Percentiles rank a stretch among this genome's conserved stretches.
phyloP scores from a whole-genome alignment of 2,113 vertebrate genomes.

The Dasyurus viverrinus region DNA sequence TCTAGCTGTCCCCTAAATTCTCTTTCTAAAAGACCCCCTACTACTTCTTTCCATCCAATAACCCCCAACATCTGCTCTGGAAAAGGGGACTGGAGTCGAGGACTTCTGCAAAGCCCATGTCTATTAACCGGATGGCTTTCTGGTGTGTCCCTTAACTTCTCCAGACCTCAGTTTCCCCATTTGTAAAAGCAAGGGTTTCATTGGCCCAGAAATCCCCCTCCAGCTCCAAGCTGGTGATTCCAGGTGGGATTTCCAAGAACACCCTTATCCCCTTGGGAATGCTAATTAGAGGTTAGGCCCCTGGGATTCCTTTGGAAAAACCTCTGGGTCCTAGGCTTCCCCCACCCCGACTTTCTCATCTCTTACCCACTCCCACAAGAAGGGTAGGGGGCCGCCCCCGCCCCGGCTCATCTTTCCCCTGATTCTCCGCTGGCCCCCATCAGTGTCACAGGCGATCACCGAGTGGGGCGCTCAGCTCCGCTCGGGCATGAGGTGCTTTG shows the following conservation, averaged over 20 bases:
- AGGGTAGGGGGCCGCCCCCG: neutral
- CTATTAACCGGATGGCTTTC: neutral
- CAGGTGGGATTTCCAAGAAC: neutral
- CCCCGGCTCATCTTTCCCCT: constrained; percentile 22
- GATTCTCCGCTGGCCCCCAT: neutral
- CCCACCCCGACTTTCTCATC: neutral
- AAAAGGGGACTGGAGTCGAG: neutral
- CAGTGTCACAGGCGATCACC: neutral
- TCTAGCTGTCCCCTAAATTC: no score
- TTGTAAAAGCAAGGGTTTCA: neutral
- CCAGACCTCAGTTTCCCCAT: neutral
- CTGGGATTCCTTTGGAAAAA: neutral
- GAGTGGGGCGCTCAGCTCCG: neutral
- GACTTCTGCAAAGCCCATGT: neutral
- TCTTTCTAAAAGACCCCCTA: neutral
- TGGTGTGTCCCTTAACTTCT: neutral
- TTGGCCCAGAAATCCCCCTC: neutral
- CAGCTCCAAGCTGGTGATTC: neutral
- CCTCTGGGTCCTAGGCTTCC: neutral
- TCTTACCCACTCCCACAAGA: neutral
- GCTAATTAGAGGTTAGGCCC: neutral
- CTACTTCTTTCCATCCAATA: neutral
- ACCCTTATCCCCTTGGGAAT: neutral
- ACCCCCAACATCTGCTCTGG: neutral
- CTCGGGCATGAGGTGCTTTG: constrained; percentile 13